Evolutionary conservation across 2,797 vertebrate genomes (phyloP).

Genomic region (Sparus aurata): DNA sequence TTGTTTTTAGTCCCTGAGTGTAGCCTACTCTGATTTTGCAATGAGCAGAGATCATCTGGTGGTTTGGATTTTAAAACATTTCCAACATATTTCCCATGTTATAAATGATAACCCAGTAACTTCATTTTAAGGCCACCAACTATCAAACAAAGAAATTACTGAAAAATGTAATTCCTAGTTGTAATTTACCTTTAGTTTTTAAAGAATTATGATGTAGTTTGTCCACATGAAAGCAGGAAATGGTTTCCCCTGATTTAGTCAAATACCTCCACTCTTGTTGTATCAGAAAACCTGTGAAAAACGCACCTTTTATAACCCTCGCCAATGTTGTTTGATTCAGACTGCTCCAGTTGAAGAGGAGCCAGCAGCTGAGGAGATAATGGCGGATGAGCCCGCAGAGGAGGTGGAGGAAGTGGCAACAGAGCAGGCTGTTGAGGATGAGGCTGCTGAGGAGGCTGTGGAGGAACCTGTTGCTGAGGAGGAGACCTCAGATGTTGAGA

Average conservation of each 20-base stretch:
- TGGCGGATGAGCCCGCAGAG: constrained; percentile 15
- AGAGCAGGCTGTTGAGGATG: constrained; percentile 26
- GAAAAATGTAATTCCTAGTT: too few relatives aligned
- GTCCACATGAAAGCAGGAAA: not conserved
- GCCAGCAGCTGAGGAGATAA: constrained; percentile 2
- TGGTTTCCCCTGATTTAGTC: not conserved
- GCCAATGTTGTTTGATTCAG: constrained; percentile 29
- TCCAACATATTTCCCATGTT: too few relatives aligned
- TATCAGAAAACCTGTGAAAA: not conserved
- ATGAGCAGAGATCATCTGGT: too few relatives aligned
- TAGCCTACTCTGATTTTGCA: too few relatives aligned
- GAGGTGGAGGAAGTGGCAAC: constrained; percentile 2
- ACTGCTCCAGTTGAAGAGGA: constrained; percentile 44
- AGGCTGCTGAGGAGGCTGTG: not conserved
- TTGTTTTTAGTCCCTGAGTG: too few relatives aligned
- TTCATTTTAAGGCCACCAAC: too few relatives aligned
- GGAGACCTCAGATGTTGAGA: too few relatives aligned
- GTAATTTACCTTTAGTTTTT: too few relatives aligned
- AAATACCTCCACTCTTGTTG: not conserved
- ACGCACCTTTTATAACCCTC: not conserved
- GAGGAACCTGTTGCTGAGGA: constrained; percentile 7
- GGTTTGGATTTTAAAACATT: too few relatives aligned
- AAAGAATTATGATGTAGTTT: not conserved
- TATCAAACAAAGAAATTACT: too few relatives aligned
- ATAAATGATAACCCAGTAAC: too few relatives aligned